Conservation (phyloP, 2,113 vertebrate genomes). For the Coturnix japonica region DNA sequence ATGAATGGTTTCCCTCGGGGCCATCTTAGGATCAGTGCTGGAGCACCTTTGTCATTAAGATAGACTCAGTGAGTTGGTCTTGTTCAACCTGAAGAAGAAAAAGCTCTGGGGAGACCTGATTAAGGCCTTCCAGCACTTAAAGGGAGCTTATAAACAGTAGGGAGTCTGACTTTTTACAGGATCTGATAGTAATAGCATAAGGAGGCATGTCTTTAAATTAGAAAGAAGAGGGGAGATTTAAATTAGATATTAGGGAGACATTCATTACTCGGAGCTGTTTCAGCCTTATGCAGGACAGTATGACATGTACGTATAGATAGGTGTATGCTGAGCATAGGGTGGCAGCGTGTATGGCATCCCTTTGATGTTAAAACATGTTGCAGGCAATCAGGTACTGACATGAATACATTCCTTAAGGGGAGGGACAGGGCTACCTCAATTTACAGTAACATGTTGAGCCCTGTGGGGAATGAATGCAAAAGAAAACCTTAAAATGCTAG, state of each 20-base stretch:
- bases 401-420: conserved; percentile 63
- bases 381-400: conserved; percentile 60
- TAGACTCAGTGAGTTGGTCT: neutral
- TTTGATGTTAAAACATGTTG: conserved; percentile 57
- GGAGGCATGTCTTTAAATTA: neutral
- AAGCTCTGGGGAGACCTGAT: neutral
- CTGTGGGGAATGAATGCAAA: neutral
- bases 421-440: neutral
- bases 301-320: neutral
- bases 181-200: neutral
- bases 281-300: neutral
- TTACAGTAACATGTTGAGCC: conserved; percentile 19
- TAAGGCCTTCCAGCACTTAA: neutral
- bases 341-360: neutral
- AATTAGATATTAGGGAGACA: neutral
- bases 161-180: neutral
- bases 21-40: neutral
- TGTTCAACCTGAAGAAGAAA: neutral
- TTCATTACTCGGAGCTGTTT: neutral
- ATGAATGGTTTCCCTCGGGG: neutral
- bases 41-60: neutral
- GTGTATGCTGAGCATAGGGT: neutral
- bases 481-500: conserved; percentile 40
- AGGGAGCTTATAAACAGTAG: neutral
- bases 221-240: neutral